Evolutionary conservation across 2,113 vertebrate genomes (phyloP).

Genomic region (Proteles cristata): DNA sequence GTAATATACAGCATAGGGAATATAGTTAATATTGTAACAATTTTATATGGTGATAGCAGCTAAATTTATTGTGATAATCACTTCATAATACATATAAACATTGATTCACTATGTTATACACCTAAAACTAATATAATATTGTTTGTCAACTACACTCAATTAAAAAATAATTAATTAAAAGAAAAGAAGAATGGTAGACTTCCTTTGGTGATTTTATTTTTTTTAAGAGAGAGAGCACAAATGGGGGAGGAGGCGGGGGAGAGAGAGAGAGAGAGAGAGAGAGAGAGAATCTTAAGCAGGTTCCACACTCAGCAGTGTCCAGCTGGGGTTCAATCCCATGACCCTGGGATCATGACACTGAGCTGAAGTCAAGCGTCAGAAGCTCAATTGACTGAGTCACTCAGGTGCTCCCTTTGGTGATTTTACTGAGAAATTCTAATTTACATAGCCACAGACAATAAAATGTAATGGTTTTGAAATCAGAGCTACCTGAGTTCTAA

Average conservation of each 20-base stretch:
- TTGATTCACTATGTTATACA: not conserved
- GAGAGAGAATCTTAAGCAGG: too few relatives aligned
- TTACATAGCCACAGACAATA: not conserved
- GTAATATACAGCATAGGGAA: not conserved
- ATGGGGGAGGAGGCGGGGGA: too few relatives aligned
- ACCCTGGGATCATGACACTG: too few relatives aligned
- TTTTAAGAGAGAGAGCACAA: too few relatives aligned
- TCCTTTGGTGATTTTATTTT: not conserved
- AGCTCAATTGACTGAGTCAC: too few relatives aligned
- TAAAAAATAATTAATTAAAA: not conserved
- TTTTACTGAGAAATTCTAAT: not conserved
- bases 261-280: too few relatives aligned
- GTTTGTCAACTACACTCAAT: not conserved
- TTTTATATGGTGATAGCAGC: not conserved
- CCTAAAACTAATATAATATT: not conserved
- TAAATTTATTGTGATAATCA: not conserved
- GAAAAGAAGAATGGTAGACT: not conserved
- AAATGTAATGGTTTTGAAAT: conserved; percentile 39
- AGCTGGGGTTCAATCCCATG: too few relatives aligned
- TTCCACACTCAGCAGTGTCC: too few relatives aligned
- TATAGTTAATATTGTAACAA: not conserved
- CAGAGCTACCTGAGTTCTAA: not conserved
- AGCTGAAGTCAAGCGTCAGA: too few relatives aligned
- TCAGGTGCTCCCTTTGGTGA: not conserved
- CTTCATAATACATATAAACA: not conserved